These are phyloP conservation scores for Aldrovandia affinis DNA, from an alignment of 2,797 vertebrate genomes.

Conservation along the genomic window DNA sequence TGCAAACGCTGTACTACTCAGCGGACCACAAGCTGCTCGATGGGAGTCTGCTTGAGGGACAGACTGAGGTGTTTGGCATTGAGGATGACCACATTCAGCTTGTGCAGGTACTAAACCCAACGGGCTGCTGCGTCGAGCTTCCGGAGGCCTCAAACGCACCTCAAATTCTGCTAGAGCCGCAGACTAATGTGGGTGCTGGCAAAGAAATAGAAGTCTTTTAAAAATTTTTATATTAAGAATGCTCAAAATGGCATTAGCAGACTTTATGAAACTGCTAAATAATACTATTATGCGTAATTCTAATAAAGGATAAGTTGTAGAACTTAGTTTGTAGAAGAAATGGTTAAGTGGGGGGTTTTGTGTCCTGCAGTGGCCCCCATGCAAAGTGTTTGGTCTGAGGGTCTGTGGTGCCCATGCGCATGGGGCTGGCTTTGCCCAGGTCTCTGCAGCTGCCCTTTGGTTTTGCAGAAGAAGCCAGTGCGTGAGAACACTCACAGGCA, in stretches of 20 bases:
- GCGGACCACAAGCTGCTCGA: conserved; percentile 99
- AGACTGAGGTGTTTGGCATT: conserved; percentile 97
- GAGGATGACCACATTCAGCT: conserved; percentile 99
- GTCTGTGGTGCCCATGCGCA: neutral
- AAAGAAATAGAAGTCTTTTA: neutral
- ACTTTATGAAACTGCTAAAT: neutral
- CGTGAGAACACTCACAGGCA: conserved; percentile 95
- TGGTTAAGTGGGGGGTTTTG: neutral
- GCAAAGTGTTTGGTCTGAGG: neutral
- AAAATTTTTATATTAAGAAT: neutral
- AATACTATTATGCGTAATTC: no score
- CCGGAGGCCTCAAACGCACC: conserved; percentile 55
- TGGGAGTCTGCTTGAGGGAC: conserved; percentile 95
- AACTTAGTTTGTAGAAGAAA: neutral
- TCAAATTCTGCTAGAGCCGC: conserved; percentile 26
- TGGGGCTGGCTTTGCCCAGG: conserved; percentile 66
- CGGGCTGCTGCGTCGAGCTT: conserved; percentile 66
- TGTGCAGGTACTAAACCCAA: conserved; percentile 94
- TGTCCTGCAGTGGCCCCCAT: neutral
- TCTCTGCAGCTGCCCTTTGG: conserved; percentile 94
- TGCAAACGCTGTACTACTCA: conserved; percentile 99
- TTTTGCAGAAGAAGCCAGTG: conserved; percentile 97
- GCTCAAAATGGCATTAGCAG: neutral
- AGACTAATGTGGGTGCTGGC: neutral
- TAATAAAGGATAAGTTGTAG: neutral